phyloP scores from a whole-genome alignment of 2,797 vertebrate genomes.

The Pseudochromis fuscus region DNA sequence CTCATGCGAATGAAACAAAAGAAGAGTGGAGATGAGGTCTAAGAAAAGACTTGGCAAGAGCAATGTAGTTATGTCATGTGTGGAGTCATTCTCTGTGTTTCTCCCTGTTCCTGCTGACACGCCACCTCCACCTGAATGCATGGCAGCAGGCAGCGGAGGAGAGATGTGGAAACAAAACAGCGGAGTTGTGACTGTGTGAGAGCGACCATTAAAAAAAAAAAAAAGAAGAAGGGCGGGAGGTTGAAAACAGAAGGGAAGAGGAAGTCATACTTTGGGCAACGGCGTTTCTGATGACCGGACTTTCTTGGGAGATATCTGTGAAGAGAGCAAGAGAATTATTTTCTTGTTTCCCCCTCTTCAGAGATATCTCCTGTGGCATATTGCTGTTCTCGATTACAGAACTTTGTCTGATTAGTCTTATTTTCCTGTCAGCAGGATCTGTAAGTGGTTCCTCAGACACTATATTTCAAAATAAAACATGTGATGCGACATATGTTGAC shows the following conservation, averaged over 20 bases:
- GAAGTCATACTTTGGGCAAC: conserved; percentile 89
- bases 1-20: conserved; percentile 71
- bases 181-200: conserved; percentile 55
- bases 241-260: conserved; percentile 79
- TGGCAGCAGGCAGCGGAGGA: conserved; percentile 73
- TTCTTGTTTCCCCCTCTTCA: conserved; percentile 88
- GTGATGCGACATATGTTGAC: background rate
- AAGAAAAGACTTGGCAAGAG: conserved; percentile 63
- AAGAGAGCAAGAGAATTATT: conserved; percentile 90
- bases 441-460: conserved; percentile 55
- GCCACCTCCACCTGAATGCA: conserved; percentile 76
- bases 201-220: conserved; percentile 40
- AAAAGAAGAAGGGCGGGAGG: conserved; percentile 16
- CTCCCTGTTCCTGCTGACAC: conserved; percentile 64
- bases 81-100: conserved; percentile 67
- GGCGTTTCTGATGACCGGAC: conserved; percentile 87
- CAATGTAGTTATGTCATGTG: conserved; percentile 69
- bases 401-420: conserved; percentile 42
- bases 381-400: conserved; percentile 74
- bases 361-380: conserved; percentile 88
- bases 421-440: conserved; percentile 50
- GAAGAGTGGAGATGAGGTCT: conserved; percentile 64
- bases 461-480: too few relatives aligned
- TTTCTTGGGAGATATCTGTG: conserved; percentile 91
- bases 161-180: conserved; percentile 61